Base-by-base conservation (phyloP, 2,888 invertebrate genomes). In the Sisyra nigra region DNA sequence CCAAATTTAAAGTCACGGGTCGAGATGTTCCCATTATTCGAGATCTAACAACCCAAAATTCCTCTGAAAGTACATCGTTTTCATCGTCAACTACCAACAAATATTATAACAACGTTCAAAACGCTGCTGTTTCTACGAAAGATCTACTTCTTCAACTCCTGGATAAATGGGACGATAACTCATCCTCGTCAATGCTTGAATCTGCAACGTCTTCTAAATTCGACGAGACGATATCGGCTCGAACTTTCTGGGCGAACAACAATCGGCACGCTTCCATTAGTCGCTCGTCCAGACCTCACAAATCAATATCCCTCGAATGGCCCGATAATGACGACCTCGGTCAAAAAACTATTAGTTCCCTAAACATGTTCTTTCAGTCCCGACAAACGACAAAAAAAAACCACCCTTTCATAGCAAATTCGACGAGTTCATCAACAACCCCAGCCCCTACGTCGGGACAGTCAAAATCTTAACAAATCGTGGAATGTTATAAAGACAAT, bases 271-370 rank as follows among this genome's bases (percentile, higher is more conserved):
- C 24, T 5, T 14, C 50, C 36, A 52, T 40, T n/a, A 49, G 51
- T 5, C 65, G 72, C 47, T 66, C 74, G 3, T 68, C 68, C 13
- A 71, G 73, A 0, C 55, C 71, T 32, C 80, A 80, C 51, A 79
- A 80, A 53, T 83, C 83, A 13, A 72, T 85, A 50, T 83, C 84
- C 19, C 64, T 80, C 41, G 84, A 84, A 53, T 83, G 79, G 76
- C 76, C 77, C 18, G 72, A 80, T 8, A 72, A 75, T 15, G 80
- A 82, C 51, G 74, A 75, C 47, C 64, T 85, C 41, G 83, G 81
- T 31, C 79, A 84, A 55, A 74, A 72, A 52, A 80, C 85, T 7
- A 83, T 86, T 68, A 82, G 80, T 51, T 84, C 85, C 44, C 68
- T 85, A 36, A 83, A 85, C 51, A 80, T 79, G 44, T 85, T 84